These are phyloP conservation scores for Andrena chrysosceles DNA, from an alignment of 2,888 invertebrate species.

Conservation along the genomic window DNA sequence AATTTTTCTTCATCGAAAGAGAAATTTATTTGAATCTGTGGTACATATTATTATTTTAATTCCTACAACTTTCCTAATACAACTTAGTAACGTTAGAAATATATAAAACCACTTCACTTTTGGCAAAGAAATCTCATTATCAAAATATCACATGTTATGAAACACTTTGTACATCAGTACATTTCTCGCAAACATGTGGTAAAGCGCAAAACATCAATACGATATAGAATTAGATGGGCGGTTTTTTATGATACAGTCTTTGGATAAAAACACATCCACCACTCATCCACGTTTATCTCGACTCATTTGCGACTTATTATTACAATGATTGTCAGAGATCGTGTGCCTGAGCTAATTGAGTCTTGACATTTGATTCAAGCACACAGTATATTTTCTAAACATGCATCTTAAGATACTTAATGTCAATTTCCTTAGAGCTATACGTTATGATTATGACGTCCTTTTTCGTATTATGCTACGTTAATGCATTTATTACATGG, in stretches of 20 bases:
- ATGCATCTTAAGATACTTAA: constrained; percentile 23
- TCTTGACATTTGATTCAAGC: constrained; percentile 22
- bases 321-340: constrained; percentile 34
- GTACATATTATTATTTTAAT: constrained; percentile 6
- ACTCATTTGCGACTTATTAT: constrained; percentile 18
- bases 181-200: constrained; percentile 16
- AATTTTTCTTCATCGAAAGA: constrained; percentile 5
- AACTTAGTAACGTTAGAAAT: constrained; percentile 35
- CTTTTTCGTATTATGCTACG: constrained; percentile 2
- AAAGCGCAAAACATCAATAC: constrained; percentile 1
- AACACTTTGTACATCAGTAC: constrained; percentile 37
- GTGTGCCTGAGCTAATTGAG: constrained; percentile 19
- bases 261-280: constrained; percentile 67
- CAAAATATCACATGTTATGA: constrained; percentile 15
- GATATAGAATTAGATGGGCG: constrained; percentile 30
- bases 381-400: constrained; percentile 33
- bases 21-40: constrained; percentile 9
- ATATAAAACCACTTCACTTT: constrained; percentile 30
- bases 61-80: constrained; percentile 5
- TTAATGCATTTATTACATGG: constrained; percentile 46
- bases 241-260: constrained; percentile 74
- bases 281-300: constrained; percentile 25
- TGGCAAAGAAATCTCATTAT: constrained; percentile 11
- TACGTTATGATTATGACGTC: constrained; percentile 7
- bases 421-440: constrained; percentile 26